Evolutionary conservation across 2,888 invertebrate species (phyloP), one percentile per base, ranked within the genome.

Genomic region (Tenthredo mesomela): DNA sequence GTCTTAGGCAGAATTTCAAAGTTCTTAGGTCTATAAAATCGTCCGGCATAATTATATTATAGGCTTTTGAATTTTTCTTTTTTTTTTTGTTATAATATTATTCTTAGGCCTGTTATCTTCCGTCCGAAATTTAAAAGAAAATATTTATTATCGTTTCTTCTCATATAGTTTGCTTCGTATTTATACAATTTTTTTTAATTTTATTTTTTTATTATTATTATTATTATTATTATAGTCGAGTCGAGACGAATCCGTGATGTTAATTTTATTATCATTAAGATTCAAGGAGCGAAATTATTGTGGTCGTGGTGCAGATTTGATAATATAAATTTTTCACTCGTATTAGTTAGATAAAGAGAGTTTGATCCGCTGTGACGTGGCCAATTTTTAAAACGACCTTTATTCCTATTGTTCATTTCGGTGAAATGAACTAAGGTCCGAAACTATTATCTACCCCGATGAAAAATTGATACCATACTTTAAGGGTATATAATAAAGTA

Each of bases 321-420:
- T 73, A 43, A 25, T 73, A 9, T n/a, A n/a, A n/a, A 21, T 73
- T n/a, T 21, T 43, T n/a, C 43, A 21, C 43, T n/a, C 10, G 7
- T 67, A n/a, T n/a, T n/a, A 67, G 40, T 43, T 73, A 7, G 43
- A 73, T 54, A 29, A 2, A 10, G 67, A 67, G 54, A 54, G 15
- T 29, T 54, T 77, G 77, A 77, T 54, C 21, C 77, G 73, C 18
- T 77, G 29, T 5, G 18, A 77, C 29, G n/a, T 77, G 54, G 47
- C 77, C 47, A 54, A 37, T 50, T 54, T 77, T 77, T 77, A 29
- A 77, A 77, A 50, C 77, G 77, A 50, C 77, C 77, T 77, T 77
- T n/a, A n/a, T n/a, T 77, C n/a, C 54, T 77, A 77, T 77, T 77
- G 77, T 77, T 77, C 77, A 77, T 77, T 77, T 77, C 77, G 77